Percentiles rank a stretch among this genome's conserved stretches.
phyloP scores from a whole-genome alignment of 2,113 vertebrate species.

The Boulengeromyrus knoepffleri region DNA sequence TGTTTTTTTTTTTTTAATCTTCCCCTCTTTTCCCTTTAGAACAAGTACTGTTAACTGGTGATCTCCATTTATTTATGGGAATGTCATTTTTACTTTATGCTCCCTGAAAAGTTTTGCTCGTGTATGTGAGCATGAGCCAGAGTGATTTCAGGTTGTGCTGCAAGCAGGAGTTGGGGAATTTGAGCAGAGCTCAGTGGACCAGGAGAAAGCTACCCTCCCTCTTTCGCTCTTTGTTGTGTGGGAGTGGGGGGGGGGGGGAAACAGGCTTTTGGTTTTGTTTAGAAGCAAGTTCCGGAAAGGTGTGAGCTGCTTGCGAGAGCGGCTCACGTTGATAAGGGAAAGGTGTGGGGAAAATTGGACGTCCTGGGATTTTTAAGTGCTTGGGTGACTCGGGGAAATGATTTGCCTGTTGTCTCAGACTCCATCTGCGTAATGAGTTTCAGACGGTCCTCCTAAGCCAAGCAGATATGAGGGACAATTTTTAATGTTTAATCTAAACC shows the following conservation, averaged over 20 bases:
- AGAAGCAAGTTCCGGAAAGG: constrained; percentile 12
- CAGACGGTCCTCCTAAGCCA: constrained; percentile 36
- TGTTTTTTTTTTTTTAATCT: neutral
- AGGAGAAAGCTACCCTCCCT: neutral
- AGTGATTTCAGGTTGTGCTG: neutral
- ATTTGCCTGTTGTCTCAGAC: constrained; percentile 32
- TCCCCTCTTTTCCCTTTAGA: neutral
- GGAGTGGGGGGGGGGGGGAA: neutral
- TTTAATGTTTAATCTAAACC: constrained; percentile 40
- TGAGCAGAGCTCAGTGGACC: neutral
- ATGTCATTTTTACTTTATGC: neutral
- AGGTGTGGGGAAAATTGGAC: constrained; percentile 3
- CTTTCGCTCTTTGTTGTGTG: neutral
- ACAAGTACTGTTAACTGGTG: neutral
- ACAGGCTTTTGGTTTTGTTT: constrained; percentile 20
- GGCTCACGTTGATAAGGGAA: neutral
- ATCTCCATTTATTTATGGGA: neutral
- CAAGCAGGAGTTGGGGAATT: neutral
- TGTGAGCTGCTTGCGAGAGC: neutral
- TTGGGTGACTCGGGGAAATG: constrained; percentile 22
- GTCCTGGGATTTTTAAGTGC: constrained; percentile 29
- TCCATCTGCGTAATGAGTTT: constrained; percentile 45
- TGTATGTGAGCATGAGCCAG: neutral
- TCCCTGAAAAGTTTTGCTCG: neutral
- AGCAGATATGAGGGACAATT: constrained; percentile 38